phyloP scores from a whole-genome alignment of 2,888 invertebrate species.

The Drosophila barbarae region DNA sequence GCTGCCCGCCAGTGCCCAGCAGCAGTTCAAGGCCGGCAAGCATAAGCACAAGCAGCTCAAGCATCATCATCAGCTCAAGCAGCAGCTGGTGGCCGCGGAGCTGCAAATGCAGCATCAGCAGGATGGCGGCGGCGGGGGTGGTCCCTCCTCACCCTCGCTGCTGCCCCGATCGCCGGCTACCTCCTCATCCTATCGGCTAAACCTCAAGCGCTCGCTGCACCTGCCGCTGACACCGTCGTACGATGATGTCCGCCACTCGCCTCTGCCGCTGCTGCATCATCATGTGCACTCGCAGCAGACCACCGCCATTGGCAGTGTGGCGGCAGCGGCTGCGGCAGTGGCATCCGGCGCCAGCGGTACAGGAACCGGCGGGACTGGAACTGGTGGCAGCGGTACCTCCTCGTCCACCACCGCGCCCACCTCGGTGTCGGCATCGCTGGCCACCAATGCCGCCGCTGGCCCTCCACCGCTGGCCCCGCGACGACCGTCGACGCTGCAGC shows the following conservation, averaged over 20 bases:
- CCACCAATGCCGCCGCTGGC: conserved; percentile 21
- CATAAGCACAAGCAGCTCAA: conserved; percentile 60
- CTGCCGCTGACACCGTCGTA: conserved; percentile 79
- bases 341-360: conserved; percentile 27
- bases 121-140: conserved; percentile 44
- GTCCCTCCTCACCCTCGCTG: conserved; percentile 40
- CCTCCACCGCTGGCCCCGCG: conserved; percentile 60
- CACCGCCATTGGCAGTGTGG: conserved; percentile 63
- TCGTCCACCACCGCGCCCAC: conserved; percentile 65
- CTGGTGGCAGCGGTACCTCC: conserved; percentile 51
- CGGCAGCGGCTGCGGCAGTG: conserved; percentile 60
- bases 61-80: conserved; percentile 59
- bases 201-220: conserved; percentile 76
- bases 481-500: conserved; percentile 74
- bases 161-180: conserved; percentile 72
- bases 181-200: conserved; percentile 77
- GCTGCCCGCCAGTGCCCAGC: conserved; percentile 75
- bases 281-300: conserved; percentile 67
- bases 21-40: conserved; percentile 74
- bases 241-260: conserved; percentile 77
- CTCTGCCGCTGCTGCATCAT: conserved; percentile 79
- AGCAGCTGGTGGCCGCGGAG: conserved; percentile 64
- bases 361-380: conserved; percentile 11
- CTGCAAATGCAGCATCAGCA: conserved; percentile 63
- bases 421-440: conserved; percentile 49